These are phyloP conservation scores for Isotomurus palustris DNA, from an alignment of 2,888 invertebrate genomes.

Conservation along the genomic window DNA sequence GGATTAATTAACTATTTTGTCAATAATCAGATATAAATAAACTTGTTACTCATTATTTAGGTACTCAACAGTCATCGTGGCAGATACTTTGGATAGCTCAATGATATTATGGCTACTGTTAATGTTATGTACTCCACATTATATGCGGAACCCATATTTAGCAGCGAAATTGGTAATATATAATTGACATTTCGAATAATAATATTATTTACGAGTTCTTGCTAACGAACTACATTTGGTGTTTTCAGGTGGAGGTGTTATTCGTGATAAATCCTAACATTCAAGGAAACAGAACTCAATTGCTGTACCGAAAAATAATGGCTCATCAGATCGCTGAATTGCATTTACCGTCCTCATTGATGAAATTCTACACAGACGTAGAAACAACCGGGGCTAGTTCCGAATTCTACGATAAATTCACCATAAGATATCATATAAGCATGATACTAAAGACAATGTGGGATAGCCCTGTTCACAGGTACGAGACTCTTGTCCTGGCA, in stretches of 20 bases:
- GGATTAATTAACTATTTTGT: no score
- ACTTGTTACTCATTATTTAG: conserved; percentile 51
- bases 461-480: conserved; percentile 80
- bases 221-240: background rate
- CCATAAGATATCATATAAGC: conserved; percentile 96
- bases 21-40: no score
- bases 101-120: conserved; percentile 83
- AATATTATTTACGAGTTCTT: background rate
- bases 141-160: conserved; percentile 93
- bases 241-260: conserved; percentile 45
- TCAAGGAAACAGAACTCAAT: conserved; percentile 48
- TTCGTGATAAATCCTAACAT: conserved; percentile 54
- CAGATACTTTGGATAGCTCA: conserved; percentile 72
- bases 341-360: conserved; percentile 78
- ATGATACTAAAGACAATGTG: conserved; percentile 94
- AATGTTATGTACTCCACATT: conserved; percentile 82
- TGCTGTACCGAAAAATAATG: conserved; percentile 71
- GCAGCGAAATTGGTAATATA: conserved; percentile 84
- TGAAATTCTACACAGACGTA: conserved; percentile 98
- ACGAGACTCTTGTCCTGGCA: conserved; percentile 48
- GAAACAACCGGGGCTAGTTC: conserved; percentile 96
- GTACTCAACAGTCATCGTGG: conserved; percentile 69
- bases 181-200: background rate
- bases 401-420: conserved; percentile 99
- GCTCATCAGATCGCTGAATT: conserved; percentile 78